phyloP scores from a whole-genome alignment of 2,797 vertebrate genomes.

The Artibeus lituratus region DNA sequence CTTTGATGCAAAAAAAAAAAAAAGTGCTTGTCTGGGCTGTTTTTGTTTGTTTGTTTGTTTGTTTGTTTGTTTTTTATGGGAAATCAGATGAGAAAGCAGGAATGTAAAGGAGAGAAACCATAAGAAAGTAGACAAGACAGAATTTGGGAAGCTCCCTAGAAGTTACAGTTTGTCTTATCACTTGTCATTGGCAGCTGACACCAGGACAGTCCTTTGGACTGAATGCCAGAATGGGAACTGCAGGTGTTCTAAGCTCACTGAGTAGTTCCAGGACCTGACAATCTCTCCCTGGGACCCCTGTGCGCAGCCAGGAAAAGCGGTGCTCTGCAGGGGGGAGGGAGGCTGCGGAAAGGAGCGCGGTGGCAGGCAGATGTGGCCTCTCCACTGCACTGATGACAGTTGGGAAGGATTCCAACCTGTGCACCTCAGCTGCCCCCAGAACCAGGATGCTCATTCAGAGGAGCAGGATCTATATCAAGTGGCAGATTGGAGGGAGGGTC shows the following conservation, averaged over 20 bases:
- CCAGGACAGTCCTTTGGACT: constrained; percentile 57
- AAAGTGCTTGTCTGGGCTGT: constrained; percentile 7
- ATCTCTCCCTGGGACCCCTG: constrained; percentile 1
- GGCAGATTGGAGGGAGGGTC: constrained; percentile 74
- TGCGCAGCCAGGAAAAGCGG: rapidly evolving
- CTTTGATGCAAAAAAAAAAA: constrained; percentile 9
- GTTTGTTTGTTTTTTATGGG: neutral
- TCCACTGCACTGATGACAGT: constrained; percentile 72
- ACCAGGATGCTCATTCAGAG: constrained; percentile 80
- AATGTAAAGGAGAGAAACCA: neutral
- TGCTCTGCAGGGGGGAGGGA: neutral
- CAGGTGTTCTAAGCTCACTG: constrained; percentile 7
- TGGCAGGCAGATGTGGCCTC: constrained; percentile 45
- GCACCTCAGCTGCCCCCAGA: constrained; percentile 84
- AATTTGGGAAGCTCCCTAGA: constrained; percentile 68
- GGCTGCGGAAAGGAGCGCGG: neutral
- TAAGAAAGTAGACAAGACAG: neutral
- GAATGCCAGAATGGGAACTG: constrained; percentile 64
- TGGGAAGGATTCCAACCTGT: constrained; percentile 75
- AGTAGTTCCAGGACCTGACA: constrained; percentile 3
- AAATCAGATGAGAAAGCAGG: neutral
- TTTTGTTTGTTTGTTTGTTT: constrained; percentile 3
- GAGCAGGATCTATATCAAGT: constrained; percentile 74
- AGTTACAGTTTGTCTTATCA: constrained; percentile 68
- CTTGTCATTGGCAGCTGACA: constrained; percentile 72